phyloP scores from a whole-genome alignment of 2,113 vertebrate genomes.

The Coptodon rendalli region DNA sequence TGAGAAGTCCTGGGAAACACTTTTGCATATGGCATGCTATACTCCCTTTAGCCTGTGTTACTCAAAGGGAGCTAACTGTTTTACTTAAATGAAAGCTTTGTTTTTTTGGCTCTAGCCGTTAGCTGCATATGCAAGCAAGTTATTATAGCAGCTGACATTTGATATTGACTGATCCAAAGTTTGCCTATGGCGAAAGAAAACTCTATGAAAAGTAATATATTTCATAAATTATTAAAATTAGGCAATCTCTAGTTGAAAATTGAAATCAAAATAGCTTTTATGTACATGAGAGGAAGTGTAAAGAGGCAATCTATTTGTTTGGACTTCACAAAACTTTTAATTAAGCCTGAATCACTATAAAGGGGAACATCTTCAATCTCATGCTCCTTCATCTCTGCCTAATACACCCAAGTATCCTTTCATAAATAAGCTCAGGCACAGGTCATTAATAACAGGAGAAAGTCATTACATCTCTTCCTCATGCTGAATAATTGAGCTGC shows the following conservation, averaged over 20 bases:
- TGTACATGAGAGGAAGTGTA: neutral
- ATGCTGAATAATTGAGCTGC: constrained; percentile 64
- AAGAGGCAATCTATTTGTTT: constrained; percentile 39
- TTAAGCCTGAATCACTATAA: constrained; percentile 22
- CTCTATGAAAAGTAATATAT: neutral
- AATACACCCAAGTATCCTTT: constrained; percentile 51
- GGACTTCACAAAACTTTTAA: constrained; percentile 41
- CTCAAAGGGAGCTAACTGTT: neutral
- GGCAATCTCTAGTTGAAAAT: neutral
- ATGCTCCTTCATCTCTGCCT: constrained; percentile 44
- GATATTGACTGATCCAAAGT: neutral
- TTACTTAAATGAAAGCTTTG: neutral
- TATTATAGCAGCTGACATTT: neutral
- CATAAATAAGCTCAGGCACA: constrained; percentile 53
- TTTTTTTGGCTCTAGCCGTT: neutral
- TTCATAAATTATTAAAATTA: constrained; percentile 23
- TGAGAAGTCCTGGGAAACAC: neutral
- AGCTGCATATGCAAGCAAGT: neutral
- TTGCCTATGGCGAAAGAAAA: neutral
- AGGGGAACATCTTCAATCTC: constrained; percentile 28
- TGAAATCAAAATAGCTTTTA: constrained; percentile 22
- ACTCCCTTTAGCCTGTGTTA: neutral
- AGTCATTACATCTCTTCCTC: constrained; percentile 58
- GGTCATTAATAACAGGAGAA: constrained; percentile 68
- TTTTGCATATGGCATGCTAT: neutral